Evolutionary conservation across 1,140 invertebrate species (phyloP), one percentile per base, ranked within the genome.

Genomic region (Bombus superbus): DNA sequence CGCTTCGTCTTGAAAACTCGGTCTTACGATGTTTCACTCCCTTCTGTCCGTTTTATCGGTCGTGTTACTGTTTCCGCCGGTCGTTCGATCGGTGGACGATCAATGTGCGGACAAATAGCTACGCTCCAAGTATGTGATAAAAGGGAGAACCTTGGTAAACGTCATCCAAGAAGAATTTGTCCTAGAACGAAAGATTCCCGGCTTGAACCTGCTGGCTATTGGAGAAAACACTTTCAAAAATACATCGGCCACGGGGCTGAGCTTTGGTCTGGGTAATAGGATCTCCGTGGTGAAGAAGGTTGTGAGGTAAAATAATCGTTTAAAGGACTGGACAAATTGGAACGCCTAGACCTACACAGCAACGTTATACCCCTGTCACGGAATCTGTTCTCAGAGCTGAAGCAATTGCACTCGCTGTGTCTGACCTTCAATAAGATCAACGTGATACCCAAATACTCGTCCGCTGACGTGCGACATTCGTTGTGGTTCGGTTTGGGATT

Each of bases 361-460:
- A 91, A 91, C 53, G 47, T 62, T 38, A 28, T 91, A 3, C 2
- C 69, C 0, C 59, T 91, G 62, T 81, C 81, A 15, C 25, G 42
- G 0, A 78, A 83, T 57, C 62, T 91, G 44, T 91, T 91, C 74
- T n/a, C 83, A 8, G 84, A 91, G 28, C n/a, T 91, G 44, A 53
- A 13, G 40, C 66, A 81, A 13, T 38, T 91, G 35, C 28, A 35
- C 0, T 77, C 69, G 0, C 9, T 89, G n/a, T 88, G 74, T 0
- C 13, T 91, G n/a, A 18, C 74, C n/a, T 85, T 74, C 32, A 89
- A 89, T 74, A 75, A 66, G 44, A 89, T 91, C 68, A 62, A 84
- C 1, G 11, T 32, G 5, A 69, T 91, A 74, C 88, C 90, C 0
- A 74, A 40, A 3, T 78, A 87, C n/a, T 35, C 90, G 40, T 91